Evolutionary conservation across 1,140 invertebrate species (phyloP), one percentile per base, ranked within the genome.

Genomic region (Branchinecta lindahli): DNA sequence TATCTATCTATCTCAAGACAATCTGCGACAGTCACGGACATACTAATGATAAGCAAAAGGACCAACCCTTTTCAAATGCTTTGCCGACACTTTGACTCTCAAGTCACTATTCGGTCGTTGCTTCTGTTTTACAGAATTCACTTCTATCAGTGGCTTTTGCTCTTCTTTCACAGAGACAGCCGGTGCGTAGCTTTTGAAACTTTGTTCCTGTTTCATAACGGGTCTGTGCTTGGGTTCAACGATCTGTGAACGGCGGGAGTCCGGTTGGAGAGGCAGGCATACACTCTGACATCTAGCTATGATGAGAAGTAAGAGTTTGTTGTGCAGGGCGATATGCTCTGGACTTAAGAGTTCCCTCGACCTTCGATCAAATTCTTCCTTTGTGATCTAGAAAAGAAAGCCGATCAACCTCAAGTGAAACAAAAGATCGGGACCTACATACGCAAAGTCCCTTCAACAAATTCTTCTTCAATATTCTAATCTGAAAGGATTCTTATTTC

Each of bases 361-460:
- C 79, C 89, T 87, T 4, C 77, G 75, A 76, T 92, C 89, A 79
- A 91, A 92, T 73, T 91, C 86, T 78, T 90, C 88, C 78, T 90
- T 90, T 0, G 86, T 85, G 46, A 80, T 80, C 83, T 85, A 72
- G 45, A 72, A 75, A 74, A 75, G 66, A 7, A 71, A 10, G 21
- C 21, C 8, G 18, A 18, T 66, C 8, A 33, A 8, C 21, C 12
- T 68, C 44, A 68, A 68, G 33, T 45, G 2, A 45, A 44, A 8
- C 8, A 8, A 7, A 7, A 68, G 18, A n/a, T n/a, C n/a, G n/a
- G n/a, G n/a, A n/a, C 10, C 46, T 68, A 33, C 67, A 45, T 68
- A n/a, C 21, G 46, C 12, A 44, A 45, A 33, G 46, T 45, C 44
- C 67, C 67, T 45, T 8, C 44, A 44, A 45, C 67, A 45, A n/a